These are phyloP conservation scores for Agonopterix alstromeriana DNA, from an alignment of 2,888 invertebrate species.

Conservation along the genomic window DNA sequence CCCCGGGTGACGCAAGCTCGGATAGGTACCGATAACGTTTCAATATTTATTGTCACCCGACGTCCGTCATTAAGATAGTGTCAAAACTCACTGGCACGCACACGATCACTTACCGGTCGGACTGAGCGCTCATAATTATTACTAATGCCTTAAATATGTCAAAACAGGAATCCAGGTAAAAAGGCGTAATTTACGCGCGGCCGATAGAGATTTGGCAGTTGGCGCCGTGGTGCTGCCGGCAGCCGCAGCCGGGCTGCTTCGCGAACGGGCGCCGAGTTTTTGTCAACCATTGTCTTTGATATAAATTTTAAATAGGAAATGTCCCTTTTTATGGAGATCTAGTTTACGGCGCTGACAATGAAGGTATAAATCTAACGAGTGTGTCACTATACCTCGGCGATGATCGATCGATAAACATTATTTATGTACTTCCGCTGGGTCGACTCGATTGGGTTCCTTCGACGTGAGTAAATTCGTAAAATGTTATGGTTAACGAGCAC, in stretches of 20 bases:
- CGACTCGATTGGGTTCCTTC: conserved; percentile 41
- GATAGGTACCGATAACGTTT: conserved; percentile 68
- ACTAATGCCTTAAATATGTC: conserved; percentile 78
- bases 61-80: conserved; percentile 76
- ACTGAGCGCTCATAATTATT: conserved; percentile 74
- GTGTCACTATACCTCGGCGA: conserved; percentile 60
- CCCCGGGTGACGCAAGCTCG: conserved; percentile 50
- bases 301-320: conserved; percentile 77
- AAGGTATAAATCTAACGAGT: conserved; percentile 73
- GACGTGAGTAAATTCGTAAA: conserved; percentile 48
- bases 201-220: conserved; percentile 76
- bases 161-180: conserved; percentile 78
- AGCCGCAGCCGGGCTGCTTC: conserved; percentile 39
- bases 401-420: conserved; percentile 76
- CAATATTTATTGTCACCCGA: conserved; percentile 74
- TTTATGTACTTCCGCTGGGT: conserved; percentile 70
- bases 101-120: conserved; percentile 52
- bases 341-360: conserved; percentile 75
- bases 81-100: conserved; percentile 69
- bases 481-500: conserved; percentile 18
- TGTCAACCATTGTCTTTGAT: conserved; percentile 76
- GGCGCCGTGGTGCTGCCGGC: conserved; percentile 54
- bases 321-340: conserved; percentile 76
- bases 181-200: conserved; percentile 76
- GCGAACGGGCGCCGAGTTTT: conserved; percentile 72